phyloP scores from a whole-genome alignment of 2,888 invertebrate genomes.

The Eucera pruinosa region DNA sequence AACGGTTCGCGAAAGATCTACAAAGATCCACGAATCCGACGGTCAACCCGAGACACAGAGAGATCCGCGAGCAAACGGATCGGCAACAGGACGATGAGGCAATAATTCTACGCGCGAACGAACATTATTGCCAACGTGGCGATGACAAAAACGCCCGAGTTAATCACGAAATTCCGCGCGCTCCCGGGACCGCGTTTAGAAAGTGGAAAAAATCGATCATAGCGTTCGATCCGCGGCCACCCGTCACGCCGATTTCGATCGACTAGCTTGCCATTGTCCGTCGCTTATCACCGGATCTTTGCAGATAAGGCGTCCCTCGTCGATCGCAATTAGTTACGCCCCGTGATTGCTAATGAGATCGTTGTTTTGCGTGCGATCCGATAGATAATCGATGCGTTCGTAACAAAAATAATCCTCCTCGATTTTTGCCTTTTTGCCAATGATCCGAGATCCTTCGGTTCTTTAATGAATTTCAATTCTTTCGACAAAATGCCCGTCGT shows the following conservation, averaged over 20 bases:
- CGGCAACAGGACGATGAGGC: conserved; percentile 77
- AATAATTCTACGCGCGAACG: conserved; percentile 81
- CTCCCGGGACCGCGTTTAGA: conserved; percentile 75
- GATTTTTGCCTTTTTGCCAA: too few relatives aligned
- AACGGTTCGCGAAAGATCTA: conserved; percentile 11
- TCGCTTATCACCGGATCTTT: conserved; percentile 26
- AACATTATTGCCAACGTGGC: conserved; percentile 80
- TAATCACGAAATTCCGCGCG: conserved; percentile 79
- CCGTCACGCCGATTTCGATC: conserved; percentile 17
- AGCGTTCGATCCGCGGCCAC: conserved; percentile 32
- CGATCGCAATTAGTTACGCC: conserved; percentile 19
- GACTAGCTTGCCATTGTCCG: conserved; percentile 19
- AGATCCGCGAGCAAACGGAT: conserved; percentile 40
- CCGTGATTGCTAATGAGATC: neutral
- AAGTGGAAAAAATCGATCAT: conserved; percentile 79
- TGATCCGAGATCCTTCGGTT: too few relatives aligned
- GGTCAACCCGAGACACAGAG: conserved; percentile 45
- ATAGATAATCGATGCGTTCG: too few relatives aligned
- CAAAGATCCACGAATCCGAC: conserved; percentile 25
- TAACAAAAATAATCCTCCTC: too few relatives aligned
- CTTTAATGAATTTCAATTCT: too few relatives aligned
- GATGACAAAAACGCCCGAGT: conserved; percentile 73
- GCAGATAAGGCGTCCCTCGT: neutral
- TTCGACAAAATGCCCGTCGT: too few relatives aligned
- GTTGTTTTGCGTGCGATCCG: neutral